These are phyloP conservation scores for Procambarus virginalis DNA, from an alignment of 1,140 invertebrate genomes.

Conservation along the genomic window DNA sequence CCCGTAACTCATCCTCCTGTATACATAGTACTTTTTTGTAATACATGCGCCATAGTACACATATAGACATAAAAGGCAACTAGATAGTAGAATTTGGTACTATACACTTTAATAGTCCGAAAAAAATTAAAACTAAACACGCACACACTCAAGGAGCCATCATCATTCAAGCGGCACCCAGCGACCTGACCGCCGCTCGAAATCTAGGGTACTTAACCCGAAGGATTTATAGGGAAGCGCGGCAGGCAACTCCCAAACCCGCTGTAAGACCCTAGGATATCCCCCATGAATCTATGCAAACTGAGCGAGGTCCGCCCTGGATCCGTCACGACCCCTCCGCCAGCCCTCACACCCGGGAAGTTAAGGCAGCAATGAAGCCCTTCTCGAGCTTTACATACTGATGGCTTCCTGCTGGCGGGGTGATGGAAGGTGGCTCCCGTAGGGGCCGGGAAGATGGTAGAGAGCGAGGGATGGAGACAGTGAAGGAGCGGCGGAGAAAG, in stretches of 20 bases:
- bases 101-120: too few relatives aligned
- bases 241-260: not conserved
- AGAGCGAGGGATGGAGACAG: not conserved
- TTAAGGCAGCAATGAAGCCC: constrained; percentile 60
- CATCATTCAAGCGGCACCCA: not conserved
- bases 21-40: too few relatives aligned
- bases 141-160: not conserved
- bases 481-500: not conserved
- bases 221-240: constrained; percentile 6
- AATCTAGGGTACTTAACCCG: constrained; percentile 20
- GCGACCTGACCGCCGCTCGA: not conserved
- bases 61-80: too few relatives aligned
- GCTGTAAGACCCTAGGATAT: constrained; percentile 18
- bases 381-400: constrained; percentile 56
- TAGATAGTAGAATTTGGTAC: too few relatives aligned
- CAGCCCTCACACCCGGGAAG: constrained; percentile 30
- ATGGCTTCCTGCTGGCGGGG: constrained; percentile 34
- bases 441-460: not conserved
- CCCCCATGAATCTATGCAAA: constrained; percentile 65
- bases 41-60: too few relatives aligned
- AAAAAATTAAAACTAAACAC: too few relatives aligned
- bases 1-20: too few relatives aligned
- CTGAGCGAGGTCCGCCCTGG: constrained; percentile 30
- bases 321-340: constrained; percentile 51
- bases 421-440: not conserved